Evolutionary conservation across 2,797 vertebrate genomes (phyloP).

Genomic region (Danio choprae): DNA sequence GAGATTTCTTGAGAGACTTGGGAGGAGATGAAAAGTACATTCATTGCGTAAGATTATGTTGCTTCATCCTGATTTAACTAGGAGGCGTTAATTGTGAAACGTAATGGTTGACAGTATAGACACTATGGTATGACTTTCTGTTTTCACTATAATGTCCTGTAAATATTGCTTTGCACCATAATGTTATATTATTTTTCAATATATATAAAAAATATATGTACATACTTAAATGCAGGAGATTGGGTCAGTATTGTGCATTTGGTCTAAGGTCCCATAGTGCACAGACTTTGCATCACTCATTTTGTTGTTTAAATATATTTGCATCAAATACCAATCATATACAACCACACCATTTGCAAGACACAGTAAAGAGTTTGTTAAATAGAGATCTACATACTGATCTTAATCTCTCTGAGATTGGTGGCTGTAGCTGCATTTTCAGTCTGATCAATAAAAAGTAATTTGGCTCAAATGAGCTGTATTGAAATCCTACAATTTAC

Average conservation of each 20-base stretch:
- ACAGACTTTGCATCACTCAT: background rate
- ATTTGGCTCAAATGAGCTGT: background rate
- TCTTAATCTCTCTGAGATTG: background rate
- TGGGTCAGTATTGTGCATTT: background rate
- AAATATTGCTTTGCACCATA: no score
- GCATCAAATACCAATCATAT: background rate
- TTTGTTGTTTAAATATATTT: background rate
- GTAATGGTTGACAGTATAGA: background rate
- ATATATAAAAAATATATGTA: no score
- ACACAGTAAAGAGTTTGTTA: background rate
- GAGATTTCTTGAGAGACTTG: no score
- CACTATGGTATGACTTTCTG: background rate
- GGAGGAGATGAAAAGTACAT: background rate
- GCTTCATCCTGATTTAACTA: background rate
- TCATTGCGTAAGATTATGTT: background rate
- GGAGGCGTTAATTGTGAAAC: background rate
- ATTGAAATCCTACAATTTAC: background rate
- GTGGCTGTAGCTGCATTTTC: background rate
- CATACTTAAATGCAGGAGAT: background rate
- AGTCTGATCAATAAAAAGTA: slow-evolving; percentile 1
- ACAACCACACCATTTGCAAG: background rate
- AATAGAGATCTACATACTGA: background rate
- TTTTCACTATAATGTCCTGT: no score
- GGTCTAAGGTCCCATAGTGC: background rate
- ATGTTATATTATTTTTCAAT: no score